Percentiles rank a stretch among this genome's conserved stretches.
phyloP scores from a whole-genome alignment of 1,140 invertebrate species.

The Argopecten irradians region DNA sequence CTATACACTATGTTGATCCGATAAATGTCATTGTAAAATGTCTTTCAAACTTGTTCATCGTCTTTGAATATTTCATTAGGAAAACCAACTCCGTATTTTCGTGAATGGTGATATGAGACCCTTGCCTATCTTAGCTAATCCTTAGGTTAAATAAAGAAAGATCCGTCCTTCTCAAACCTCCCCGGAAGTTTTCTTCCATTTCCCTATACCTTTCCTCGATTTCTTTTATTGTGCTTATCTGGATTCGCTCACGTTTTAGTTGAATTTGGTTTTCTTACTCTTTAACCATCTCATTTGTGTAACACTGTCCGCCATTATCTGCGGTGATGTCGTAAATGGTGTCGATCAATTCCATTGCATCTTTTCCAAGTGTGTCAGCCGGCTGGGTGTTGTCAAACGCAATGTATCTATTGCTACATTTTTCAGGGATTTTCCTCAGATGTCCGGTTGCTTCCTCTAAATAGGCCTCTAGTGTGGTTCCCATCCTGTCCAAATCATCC shows the following conservation, averaged over 20 bases:
- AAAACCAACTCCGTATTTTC: no score
- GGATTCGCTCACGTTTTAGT: background rate
- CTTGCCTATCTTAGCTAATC: background rate
- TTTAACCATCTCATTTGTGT: background rate
- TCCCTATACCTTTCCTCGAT: background rate
- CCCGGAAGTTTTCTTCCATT: background rate
- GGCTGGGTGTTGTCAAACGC: slow-evolving; percentile 26
- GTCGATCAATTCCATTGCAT: background rate
- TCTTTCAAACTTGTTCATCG: no score
- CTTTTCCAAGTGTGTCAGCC: background rate
- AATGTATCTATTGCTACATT: slow-evolving; percentile 29
- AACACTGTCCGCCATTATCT: slow-evolving; percentile 27
- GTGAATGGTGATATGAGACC: no score
- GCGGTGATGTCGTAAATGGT: background rate
- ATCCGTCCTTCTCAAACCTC: background rate
- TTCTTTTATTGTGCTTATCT: no score
- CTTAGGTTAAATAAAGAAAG: background rate
- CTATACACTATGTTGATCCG: no score
- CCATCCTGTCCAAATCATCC: slow-evolving; percentile 31
- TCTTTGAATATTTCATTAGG: no score
- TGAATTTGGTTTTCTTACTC: background rate
- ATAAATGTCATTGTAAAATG: no score
- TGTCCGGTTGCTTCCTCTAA: background rate
- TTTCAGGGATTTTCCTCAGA: background rate
- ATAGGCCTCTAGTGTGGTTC: background rate